phyloP scores from a whole-genome alignment of 35 echinoderm and acorn worm species.

The Amphiura filiformis region DNA sequence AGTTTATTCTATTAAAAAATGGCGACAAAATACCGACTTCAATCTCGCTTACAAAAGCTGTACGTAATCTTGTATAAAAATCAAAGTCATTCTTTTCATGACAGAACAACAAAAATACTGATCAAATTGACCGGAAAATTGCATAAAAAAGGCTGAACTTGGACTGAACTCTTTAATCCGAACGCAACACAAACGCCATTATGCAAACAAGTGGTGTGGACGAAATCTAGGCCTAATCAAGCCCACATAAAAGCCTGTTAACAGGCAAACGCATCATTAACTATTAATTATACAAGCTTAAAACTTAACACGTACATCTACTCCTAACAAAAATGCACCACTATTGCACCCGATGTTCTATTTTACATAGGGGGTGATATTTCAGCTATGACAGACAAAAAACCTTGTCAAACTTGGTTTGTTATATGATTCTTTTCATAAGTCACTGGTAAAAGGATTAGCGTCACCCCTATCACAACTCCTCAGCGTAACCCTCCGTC shows the following conservation, averaged over 20 bases:
- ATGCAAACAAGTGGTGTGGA: background rate
- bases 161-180: background rate
- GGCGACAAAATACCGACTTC: background rate
- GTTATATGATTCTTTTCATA: constrained; percentile 4
- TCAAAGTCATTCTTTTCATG: background rate
- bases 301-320: background rate
- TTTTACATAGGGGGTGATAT: background rate
- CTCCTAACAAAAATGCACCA: background rate
- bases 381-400: background rate
- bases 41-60: background rate
- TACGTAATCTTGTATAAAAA: constrained; percentile 1
- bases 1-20: background rate
- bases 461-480: background rate
- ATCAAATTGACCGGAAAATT: constrained; percentile 4
- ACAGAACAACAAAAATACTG: background rate
- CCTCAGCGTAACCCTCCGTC: constrained; percentile 9
- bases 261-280: background rate
- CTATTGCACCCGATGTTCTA: background rate
- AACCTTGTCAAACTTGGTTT: background rate
- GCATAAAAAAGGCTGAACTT: background rate
- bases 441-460: constrained; percentile 14
- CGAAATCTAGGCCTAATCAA: background rate
- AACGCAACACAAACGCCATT: background rate
- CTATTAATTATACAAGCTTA: constrained; percentile 3
- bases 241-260: background rate